A percentile compares a stretch with the other conserved stretches of the same genome.
Evolutionary conservation across 1,140 invertebrate species (phyloP).

Genomic region (Drosophila bocqueti): DNA sequence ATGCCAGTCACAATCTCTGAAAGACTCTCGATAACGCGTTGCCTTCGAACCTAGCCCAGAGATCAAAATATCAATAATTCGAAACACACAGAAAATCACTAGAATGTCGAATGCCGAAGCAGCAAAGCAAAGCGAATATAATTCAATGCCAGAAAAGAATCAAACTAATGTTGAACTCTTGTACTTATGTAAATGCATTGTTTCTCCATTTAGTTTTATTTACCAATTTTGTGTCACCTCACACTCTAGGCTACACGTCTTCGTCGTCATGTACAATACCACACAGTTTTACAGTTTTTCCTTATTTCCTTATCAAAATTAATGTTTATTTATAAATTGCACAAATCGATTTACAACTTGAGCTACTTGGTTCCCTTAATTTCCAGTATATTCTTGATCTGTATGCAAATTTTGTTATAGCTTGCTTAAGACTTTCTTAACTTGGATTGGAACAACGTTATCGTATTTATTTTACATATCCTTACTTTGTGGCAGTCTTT

Average conservation of each 20-base stretch:
- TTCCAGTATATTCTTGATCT: constrained; percentile 31
- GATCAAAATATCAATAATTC: constrained; percentile 31
- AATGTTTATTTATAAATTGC: constrained; percentile 39
- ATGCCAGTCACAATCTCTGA: constrained; percentile 26
- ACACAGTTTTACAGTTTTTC: constrained; percentile 16
- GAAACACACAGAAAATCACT: constrained; percentile 25
- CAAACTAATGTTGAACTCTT: constrained; percentile 17
- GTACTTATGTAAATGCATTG: constrained; percentile 22
- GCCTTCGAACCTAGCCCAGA: constrained; percentile 44
- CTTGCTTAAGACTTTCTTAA: constrained; percentile 49
- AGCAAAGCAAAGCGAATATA: constrained; percentile 15
- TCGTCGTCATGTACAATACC: constrained; percentile 30
- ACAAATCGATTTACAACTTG: constrained; percentile 59
- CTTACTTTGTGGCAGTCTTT: constrained; percentile 1
- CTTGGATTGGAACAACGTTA: constrained; percentile 12
- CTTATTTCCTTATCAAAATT: constrained; percentile 44
- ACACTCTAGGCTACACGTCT: constrained; percentile 24
- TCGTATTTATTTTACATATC: not conserved
- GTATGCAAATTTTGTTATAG: constrained; percentile 36
- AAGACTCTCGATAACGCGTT: constrained; percentile 21
- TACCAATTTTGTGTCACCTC: constrained; percentile 57
- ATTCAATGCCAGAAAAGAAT: constrained; percentile 33
- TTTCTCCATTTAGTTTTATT: constrained; percentile 31
- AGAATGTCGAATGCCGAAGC: constrained; percentile 42
- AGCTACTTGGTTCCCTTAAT: constrained; percentile 65